Conservation (phyloP, 2,113 vertebrate species). For the Accipiter cooperii region DNA sequence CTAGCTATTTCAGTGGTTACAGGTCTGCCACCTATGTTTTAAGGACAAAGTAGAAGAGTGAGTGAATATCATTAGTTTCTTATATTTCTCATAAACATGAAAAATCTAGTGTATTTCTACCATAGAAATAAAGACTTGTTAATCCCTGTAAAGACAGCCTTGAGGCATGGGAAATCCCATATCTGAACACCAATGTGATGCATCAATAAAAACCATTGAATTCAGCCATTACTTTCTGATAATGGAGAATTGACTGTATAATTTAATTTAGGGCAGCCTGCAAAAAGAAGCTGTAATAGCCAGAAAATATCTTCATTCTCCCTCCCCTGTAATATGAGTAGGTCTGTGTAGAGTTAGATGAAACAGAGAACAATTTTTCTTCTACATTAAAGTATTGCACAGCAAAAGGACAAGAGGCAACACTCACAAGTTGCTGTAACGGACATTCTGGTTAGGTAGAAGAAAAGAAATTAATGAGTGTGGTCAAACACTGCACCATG, state of each 20-base stretch:
- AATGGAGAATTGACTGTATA: neutral
- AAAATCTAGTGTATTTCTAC: neutral
- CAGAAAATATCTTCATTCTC: neutral
- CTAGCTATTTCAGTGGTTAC: neutral
- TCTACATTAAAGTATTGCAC: neutral
- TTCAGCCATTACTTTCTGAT: neutral
- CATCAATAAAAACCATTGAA: neutral
- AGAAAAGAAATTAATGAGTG: neutral
- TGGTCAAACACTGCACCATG: neutral
- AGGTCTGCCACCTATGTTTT: neutral
- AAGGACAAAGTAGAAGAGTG: neutral
- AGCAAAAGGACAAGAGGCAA: neutral
- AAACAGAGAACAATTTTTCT: neutral
- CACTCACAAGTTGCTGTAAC: neutral
- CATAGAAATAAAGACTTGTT: neutral
- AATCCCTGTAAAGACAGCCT: neutral
- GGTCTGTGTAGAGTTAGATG: neutral
- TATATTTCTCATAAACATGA: neutral
- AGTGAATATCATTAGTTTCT: neutral
- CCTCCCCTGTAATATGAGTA: neutral
- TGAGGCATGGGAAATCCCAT: neutral
- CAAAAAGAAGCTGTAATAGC: neutral
- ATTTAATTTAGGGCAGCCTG: neutral
- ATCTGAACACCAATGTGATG: neutral
- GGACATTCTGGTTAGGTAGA: neutral